Conservation (phyloP, 1,140 invertebrate genomes). For the Solenopsis fugax region DNA sequence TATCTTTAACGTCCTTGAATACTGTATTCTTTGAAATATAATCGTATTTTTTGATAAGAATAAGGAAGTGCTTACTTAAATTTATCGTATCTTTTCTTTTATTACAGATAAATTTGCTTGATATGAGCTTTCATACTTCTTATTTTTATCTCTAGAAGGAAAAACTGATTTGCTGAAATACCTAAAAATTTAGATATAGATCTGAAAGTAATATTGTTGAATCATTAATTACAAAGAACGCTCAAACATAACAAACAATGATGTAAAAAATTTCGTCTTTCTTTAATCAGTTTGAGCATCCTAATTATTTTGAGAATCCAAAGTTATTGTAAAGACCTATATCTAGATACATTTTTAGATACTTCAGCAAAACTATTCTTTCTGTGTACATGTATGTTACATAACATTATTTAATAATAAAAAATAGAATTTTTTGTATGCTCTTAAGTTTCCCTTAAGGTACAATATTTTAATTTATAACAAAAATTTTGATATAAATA, state of each 20-base stretch:
- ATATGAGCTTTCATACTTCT: not conserved
- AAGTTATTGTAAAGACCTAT: too few species aligned
- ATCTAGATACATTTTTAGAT: too few species aligned
- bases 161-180: too few species aligned
- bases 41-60: not conserved
- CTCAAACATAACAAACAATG: too few species aligned
- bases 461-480: not conserved
- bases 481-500: not conserved
- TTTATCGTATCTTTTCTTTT: not conserved
- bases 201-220: too few species aligned
- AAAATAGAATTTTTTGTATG: not conserved
- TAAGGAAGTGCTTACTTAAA: not conserved
- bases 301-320: too few species aligned
- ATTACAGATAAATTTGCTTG: not conserved
- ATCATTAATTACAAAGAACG: too few species aligned
- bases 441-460: not conserved
- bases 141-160: not conserved
- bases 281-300: too few species aligned
- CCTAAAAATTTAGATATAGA: too few species aligned
- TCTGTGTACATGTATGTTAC: not conserved
- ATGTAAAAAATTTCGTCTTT: too few species aligned
- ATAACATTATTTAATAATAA: not conserved
- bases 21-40: not conserved
- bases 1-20: too few species aligned
- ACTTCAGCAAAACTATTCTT: too few species aligned